These are phyloP conservation scores for Pheosia tremula DNA, from an alignment of 2,888 invertebrate species.

Conservation along the genomic window DNA sequence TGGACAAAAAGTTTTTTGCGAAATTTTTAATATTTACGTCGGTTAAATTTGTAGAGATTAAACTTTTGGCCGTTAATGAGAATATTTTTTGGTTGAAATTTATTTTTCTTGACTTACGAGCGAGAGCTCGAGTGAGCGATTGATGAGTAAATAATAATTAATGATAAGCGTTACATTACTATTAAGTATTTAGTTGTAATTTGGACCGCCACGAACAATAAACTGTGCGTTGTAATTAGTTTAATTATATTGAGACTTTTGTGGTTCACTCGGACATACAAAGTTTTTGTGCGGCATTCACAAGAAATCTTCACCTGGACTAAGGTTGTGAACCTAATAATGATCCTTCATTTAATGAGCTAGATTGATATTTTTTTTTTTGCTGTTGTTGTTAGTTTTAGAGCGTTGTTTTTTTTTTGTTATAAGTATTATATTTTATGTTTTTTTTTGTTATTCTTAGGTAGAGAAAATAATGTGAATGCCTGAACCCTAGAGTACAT, in stretches of 20 bases:
- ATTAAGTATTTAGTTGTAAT: conserved; percentile 57
- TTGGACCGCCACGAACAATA: conserved; percentile 59
- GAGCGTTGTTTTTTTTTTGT: conserved; percentile 11
- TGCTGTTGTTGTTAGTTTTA: not conserved
- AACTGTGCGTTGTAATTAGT: conserved; percentile 47
- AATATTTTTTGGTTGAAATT: conserved; percentile 76
- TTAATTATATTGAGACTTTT: conserved; percentile 51
- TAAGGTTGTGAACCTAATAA: conserved; percentile 60
- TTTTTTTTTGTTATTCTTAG: conserved; percentile 13
- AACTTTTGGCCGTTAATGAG: conserved; percentile 79
- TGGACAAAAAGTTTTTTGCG: conserved; percentile 73
- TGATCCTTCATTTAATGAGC: conserved; percentile 27
- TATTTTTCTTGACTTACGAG: conserved; percentile 67
- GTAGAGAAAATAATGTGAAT: not conserved
- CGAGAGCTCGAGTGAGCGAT: conserved; percentile 67
- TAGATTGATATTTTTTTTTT: conserved; percentile 13
- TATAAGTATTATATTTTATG: conserved; percentile 8
- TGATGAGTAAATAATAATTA: conserved; percentile 52
- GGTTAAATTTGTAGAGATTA: conserved; percentile 80
- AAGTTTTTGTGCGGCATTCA: conserved; percentile 56
- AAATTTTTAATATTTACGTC: conserved; percentile 83
- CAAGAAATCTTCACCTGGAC: conserved; percentile 51
- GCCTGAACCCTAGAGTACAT: not conserved
- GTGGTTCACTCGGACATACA: conserved; percentile 55
- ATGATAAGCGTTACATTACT: conserved; percentile 73